Conservation (phyloP, 1,140 invertebrate species). For the Hormaphis cornu region DNA sequence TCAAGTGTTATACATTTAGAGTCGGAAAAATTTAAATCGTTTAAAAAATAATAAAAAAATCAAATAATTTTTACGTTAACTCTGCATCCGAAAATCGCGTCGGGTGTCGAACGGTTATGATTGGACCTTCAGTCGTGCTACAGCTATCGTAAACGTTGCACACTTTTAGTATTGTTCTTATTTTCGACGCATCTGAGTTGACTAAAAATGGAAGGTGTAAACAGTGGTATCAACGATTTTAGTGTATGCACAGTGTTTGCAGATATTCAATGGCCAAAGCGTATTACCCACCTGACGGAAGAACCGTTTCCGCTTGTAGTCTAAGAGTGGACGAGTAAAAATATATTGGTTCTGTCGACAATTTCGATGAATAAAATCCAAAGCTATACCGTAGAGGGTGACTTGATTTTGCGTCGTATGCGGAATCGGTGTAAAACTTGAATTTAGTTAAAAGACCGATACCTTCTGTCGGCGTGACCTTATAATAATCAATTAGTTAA, state of each 20-base stretch:
- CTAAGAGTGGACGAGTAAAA: conserved; percentile 1
- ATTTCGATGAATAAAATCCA: background rate
- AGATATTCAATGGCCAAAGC: too few species aligned
- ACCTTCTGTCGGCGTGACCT: conserved; percentile 6
- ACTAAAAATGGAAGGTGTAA: background rate
- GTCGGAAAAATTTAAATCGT: too few species aligned
- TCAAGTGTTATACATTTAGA: too few species aligned
- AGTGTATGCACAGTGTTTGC: too few species aligned
- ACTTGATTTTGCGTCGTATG: conserved; percentile 12
- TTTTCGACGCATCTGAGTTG: background rate
- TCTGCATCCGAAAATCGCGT: background rate
- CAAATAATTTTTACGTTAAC: background rate
- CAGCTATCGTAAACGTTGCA: conserved; percentile 16
- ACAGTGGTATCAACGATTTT: too few species aligned
- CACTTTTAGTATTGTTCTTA: conserved; percentile 17
- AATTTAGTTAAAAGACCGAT: conserved; percentile 7
- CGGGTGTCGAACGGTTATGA: background rate
- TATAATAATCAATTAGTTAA: background rate
- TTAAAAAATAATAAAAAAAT: too few species aligned
- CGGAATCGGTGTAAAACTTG: background rate
- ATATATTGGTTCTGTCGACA: background rate
- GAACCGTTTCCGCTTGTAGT: conserved; percentile 8
- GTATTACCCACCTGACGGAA: conserved; percentile 3
- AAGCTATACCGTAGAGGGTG: conserved; percentile 26
- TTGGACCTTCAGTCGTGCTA: conserved; percentile 10